Evolutionary conservation across 2,797 vertebrate species (phyloP).

Genomic region (Hemibagrus guttatus): DNA sequence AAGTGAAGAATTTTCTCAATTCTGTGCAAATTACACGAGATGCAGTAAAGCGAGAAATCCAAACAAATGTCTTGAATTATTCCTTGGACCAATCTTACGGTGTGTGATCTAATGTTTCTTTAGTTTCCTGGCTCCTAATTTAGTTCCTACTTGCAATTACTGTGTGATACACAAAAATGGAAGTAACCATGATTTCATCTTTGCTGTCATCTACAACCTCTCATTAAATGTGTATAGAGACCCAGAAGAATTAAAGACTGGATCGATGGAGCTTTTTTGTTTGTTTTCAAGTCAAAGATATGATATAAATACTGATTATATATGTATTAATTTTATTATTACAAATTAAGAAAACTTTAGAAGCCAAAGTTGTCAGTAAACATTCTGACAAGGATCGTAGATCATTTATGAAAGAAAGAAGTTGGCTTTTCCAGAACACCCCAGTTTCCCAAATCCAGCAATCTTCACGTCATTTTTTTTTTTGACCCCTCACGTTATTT

Average conservation of each 20-base stretch:
- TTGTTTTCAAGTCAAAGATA: no score
- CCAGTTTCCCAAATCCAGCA: background rate
- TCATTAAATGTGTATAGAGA: no score
- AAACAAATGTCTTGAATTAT: background rate
- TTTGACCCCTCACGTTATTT: constrained; percentile 10
- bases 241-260: no score
- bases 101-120: background rate
- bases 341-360: background rate
- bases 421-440: background rate
- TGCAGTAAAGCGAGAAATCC: background rate
- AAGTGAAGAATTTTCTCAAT: background rate
- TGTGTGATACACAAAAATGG: no score
- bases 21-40: background rate
- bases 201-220: background rate
- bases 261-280: no score
- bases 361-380: background rate
- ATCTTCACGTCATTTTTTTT: background rate
- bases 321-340: no score
- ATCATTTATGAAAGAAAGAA: background rate
- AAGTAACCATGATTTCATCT: background rate
- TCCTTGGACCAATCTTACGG: background rate
- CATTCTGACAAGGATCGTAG: background rate
- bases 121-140: background rate
- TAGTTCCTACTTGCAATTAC: background rate
- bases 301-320: no score